Evolutionary conservation across 2,797 vertebrate species (phyloP), one percentile per base, ranked within the genome.

Genomic region (Apodemus agrarius): DNA sequence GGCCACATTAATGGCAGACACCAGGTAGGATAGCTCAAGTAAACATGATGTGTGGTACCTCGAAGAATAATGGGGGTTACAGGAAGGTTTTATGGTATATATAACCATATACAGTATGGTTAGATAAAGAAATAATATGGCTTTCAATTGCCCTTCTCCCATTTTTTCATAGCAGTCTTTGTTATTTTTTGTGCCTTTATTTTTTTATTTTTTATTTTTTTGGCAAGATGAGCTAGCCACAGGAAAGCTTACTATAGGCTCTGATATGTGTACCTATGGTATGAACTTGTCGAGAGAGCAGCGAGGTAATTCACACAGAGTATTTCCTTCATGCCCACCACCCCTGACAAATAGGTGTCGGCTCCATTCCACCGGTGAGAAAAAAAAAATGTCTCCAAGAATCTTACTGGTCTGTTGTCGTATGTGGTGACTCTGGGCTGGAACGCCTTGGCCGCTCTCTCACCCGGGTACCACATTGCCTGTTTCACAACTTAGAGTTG

Each of bases 331-430:
- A 49, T 31, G 61, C 8, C 34, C 29, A 90, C 6, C 59, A 34
- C 82, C 24, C 82, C 52, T 49, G 37, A 24, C 84, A 93, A 93
- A 91, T 72, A 37, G 6, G 22, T 82, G 34, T 29, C 72, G 40
- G 43, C 49, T 91, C 54, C 74, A 43, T 94, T 90, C 90, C 69
- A 21, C 13, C 57, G 52, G 34, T 80, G 74, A 93, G 91, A 79
- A 75, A 59, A 34, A 59, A 34, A 52, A 24, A n/a, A n/a, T n/a
- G 46, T 52, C 37, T 67, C 52, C 34, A 16, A 22, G 40, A 59
- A 49, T 31, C 54, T 72, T 24, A 37, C 8, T 74, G 65, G 29
- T 78, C 69, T 63, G 43, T 54, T 12, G 54, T 59, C 21, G 34
- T 17, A 29, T 24, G 1, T 69, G 75, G 12, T 24, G 79, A 52